These are phyloP conservation scores for Macrobrachium nipponense DNA, from an alignment of 1,140 invertebrate genomes.

Conservation along the genomic window DNA sequence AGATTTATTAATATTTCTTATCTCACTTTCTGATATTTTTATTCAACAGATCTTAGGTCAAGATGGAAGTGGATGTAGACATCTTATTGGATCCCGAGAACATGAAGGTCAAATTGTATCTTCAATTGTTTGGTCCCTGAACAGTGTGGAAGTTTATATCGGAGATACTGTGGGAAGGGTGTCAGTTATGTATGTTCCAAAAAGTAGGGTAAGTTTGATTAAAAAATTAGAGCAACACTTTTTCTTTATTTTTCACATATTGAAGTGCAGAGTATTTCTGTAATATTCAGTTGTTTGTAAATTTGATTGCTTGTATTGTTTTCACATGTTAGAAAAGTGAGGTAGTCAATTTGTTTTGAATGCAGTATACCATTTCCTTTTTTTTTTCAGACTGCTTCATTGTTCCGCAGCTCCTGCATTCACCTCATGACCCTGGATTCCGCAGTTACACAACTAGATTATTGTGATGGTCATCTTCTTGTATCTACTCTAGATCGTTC, in stretches of 20 bases:
- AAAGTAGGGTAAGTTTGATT: slow-evolving; percentile 33
- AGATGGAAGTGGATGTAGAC: slow-evolving; percentile 3
- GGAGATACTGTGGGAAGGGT: slow-evolving; percentile 35
- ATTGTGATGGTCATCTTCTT: slow-evolving; percentile 35
- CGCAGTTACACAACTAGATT: slow-evolving; percentile 39
- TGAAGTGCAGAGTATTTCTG: not conserved
- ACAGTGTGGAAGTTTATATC: slow-evolving; percentile 30
- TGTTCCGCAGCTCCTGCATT: slow-evolving; percentile 32
- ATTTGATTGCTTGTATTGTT: too few species aligned
- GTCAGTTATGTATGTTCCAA: slow-evolving; percentile 40
- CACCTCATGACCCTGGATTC: slow-evolving; percentile 53
- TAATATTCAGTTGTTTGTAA: too few species aligned
- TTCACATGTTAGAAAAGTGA: not conserved
- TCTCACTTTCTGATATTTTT: not conserved
- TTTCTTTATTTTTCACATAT: not conserved
- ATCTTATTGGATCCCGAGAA: slow-evolving; percentile 15
- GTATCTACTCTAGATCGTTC: slow-evolving; percentile 46
- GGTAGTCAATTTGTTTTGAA: not conserved
- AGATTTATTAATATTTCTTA: not conserved
- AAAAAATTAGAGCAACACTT: too few species aligned
- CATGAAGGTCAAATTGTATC: slow-evolving; percentile 40
- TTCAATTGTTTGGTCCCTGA: slow-evolving; percentile 19
- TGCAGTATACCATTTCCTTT: not conserved
- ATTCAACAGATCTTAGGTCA: not conserved
- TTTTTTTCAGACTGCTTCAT: slow-evolving; percentile 40